A percentile compares a stretch with the other conserved stretches of the same genome.
phyloP scores from a whole-genome alignment of 1,140 invertebrate species.

The Matsumurasca onukii region DNA sequence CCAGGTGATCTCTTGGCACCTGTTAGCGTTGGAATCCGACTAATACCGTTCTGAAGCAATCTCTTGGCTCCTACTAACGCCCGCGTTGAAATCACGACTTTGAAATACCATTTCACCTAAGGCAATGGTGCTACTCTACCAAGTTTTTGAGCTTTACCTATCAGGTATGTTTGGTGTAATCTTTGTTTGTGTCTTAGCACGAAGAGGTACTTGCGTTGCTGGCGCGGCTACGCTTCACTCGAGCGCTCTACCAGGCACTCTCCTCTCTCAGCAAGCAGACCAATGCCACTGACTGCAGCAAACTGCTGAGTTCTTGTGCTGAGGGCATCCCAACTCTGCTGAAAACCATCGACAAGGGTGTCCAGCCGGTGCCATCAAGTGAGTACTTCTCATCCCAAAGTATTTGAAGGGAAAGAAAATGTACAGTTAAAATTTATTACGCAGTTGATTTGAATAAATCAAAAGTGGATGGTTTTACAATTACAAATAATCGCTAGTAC shows the following conservation, averaged over 20 bases:
- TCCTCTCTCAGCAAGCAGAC: constrained; percentile 63
- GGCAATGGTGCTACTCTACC: not conserved
- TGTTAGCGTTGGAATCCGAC: too few relatives aligned
- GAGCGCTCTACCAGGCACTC: constrained; percentile 81
- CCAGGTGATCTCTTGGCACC: too few relatives aligned
- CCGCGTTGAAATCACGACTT: too few relatives aligned
- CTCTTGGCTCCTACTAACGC: too few relatives aligned
- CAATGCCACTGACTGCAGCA: constrained; percentile 62
- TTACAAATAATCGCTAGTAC: too few relatives aligned
- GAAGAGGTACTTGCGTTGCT: constrained; percentile 68
- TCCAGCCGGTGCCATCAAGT: constrained; percentile 47
- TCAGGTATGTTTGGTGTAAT: not conserved
- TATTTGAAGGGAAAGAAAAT: not conserved
- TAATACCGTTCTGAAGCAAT: too few relatives aligned
- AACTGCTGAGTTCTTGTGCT: constrained; percentile 65
- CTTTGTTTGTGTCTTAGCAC: constrained; percentile 48
- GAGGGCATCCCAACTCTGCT: constrained; percentile 81
- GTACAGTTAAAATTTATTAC: not conserved
- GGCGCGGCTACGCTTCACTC: constrained; percentile 80
- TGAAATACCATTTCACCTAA: too few relatives aligned
- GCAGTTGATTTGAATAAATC: too few relatives aligned
- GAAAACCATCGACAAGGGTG: constrained; percentile 71
- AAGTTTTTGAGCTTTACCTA: not conserved
- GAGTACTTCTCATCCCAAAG: not conserved
- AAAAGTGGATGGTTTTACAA: too few relatives aligned